Evolutionary conservation across 2,888 invertebrate genomes (phyloP), one percentile per base, ranked within the genome.

Genomic region (Oscheius sp.): DNA sequence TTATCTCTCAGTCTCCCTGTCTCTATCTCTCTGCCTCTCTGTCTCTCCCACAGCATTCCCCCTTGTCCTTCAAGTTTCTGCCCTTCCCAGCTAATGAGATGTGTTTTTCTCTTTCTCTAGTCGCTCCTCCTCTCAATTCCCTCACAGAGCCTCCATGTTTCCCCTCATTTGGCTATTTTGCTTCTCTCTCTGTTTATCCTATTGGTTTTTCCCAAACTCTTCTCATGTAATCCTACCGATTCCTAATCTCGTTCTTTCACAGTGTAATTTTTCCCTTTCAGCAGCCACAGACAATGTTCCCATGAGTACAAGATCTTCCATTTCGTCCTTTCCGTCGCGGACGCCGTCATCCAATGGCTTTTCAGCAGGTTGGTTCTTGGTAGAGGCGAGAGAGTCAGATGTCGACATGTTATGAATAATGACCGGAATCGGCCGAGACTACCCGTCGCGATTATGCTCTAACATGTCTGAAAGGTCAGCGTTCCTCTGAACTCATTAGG

Each of bases 301-400:
- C 11, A 68, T 68, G 68, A 68, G 68, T 63, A 63, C 21, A 32
- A 53, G 55, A 29, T 35, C 68, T 2, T 51, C 65, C 2, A 32
- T 48, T 48, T 68, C 55, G 37, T 35, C 68, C 4, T 68, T 68
- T 55, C 68, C 68, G 2, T 53, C 68, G 35, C 32, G 68, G 42
- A 68, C 55, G 29, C 55, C 68, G 9, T 68, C 68, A 21, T 68
- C 68, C 37, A 68, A 68, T 68, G 68, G 68, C 10, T 21, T 68
- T 48, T 65, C 65, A 29, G 37, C 60, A 65, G 65, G 65, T 65
- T 29, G 10, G 5, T 63, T 47, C 7, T 47, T 21, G 21, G 0
- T 3, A 42, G 7, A 21, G 21, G 21, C 21, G 21, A 42, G 7
- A 42, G 42, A 42, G 42, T 42, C 42, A 42, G 42, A 42, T 42